These are phyloP conservation scores for Microctenopoma lineatum DNA, from an alignment of 2,797 vertebrate species.

Conservation along the genomic window DNA sequence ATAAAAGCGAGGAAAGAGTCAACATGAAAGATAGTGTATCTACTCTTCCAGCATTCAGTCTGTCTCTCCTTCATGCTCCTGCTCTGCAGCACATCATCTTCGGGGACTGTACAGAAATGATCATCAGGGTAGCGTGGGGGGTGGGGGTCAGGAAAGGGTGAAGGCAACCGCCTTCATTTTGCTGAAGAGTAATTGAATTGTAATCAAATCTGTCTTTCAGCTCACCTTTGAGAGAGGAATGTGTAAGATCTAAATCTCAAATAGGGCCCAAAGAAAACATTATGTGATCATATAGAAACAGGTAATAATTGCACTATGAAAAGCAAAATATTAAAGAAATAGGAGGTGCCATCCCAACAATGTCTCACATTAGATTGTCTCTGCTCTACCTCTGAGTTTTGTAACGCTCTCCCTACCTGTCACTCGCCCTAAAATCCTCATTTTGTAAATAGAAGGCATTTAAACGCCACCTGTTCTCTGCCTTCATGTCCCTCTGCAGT, in stretches of 20 bases:
- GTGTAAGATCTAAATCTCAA: too few species aligned
- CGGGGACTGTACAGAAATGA: not conserved
- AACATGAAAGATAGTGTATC: not conserved
- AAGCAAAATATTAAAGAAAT: not conserved
- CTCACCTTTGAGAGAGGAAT: not conserved
- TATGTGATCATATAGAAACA: too few species aligned
- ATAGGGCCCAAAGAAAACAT: not conserved
- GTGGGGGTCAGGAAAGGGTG: not conserved
- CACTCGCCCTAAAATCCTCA: slow-evolving; percentile 32
- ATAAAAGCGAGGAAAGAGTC: slow-evolving; percentile 3
- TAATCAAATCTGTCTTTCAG: not conserved
- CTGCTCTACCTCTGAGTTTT: not conserved
- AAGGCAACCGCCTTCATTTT: not conserved
- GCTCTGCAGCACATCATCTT: slow-evolving; percentile 1
- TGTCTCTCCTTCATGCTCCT: slow-evolving; percentile 10
- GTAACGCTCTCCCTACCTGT: not conserved
- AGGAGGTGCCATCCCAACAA: too few species aligned
- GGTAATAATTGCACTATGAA: too few species aligned
- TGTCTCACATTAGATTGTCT: not conserved
- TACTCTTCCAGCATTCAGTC: not conserved
- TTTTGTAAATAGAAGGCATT: slow-evolving; percentile 48
- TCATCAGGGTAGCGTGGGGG: not conserved
- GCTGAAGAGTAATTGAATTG: not conserved
- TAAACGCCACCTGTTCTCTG: slow-evolving; percentile 44
- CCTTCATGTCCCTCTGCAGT: slow-evolving; percentile 28